Base-by-base conservation (phyloP, 2,797 vertebrate genomes). In the Xenops minutus region DNA sequence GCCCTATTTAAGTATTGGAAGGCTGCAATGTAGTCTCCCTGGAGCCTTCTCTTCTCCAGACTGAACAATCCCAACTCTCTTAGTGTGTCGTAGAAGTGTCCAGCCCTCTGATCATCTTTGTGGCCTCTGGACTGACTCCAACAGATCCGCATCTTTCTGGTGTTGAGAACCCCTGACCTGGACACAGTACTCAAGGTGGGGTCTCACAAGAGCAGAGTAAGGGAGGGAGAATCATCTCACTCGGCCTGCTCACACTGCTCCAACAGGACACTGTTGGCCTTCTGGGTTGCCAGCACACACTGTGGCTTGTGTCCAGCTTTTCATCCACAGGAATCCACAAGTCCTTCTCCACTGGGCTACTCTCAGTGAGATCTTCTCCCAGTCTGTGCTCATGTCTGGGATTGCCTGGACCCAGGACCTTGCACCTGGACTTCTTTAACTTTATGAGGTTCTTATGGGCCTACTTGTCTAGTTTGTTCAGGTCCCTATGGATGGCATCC, bases 281-380 rank as follows among this genome's bases (percentile, higher is more conserved):
- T 37, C 43, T 39, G 12, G 29, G 17, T 24, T 63, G 37, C 30
- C 16, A 48, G 9, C 0, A 0, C 23, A 37, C 37, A 26, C 37
- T 58, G 9, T 76, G n/a, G 20, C 24, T 64, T 37, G 39, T 4
- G 10, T 23, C 12, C 72, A 76, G 12, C 10, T 44, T 30, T 63
- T 21, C 49, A 22, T 22, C n/a, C 64, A 11, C 3, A 8, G 30
- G 29, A 58, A n/a, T 2, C 1, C 9, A 21, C 12, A 77, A n/a
- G 17, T 26, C 14, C 24, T 56, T 63, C 43, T 69, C 37, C 24
- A 44, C 29, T 22, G 14, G 9, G 29, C n/a, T 51, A 10, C 14
- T 58, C 1, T 2, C 37, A 63, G 2, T 30, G n/a, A 83, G 55
- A 7, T 62, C 36, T 49, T 43, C 37, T 51, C 23, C 49, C 72